Evolutionary conservation across 2,888 invertebrate species (phyloP).

Genomic region (Cerastis rubricosa): DNA sequence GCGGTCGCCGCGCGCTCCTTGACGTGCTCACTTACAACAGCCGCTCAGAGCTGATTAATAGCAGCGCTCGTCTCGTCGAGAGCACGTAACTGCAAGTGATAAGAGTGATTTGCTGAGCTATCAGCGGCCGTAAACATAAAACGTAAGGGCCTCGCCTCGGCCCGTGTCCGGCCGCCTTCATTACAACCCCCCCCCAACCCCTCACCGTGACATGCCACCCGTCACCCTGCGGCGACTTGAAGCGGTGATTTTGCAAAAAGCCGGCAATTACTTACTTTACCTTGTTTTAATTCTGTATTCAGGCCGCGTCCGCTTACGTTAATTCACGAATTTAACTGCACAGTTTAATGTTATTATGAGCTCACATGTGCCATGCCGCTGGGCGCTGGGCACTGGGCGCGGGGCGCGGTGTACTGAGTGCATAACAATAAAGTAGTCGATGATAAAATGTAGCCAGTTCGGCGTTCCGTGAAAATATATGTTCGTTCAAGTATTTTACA

Average conservation of each 20-base stretch:
- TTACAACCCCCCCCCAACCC: background rate
- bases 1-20: background rate
- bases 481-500: conserved; percentile 25
- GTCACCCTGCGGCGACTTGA: conserved; percentile 5
- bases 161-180: conserved; percentile 44
- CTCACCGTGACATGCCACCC: background rate
- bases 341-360: conserved; percentile 48
- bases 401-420: conserved; percentile 14
- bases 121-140: conserved; percentile 57
- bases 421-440: conserved; percentile 38
- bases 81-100: conserved; percentile 51
- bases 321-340: conserved; percentile 51
- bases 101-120: conserved; percentile 57
- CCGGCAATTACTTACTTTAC: conserved; percentile 47
- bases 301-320: conserved; percentile 41
- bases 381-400: background rate
- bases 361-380: conserved; percentile 11
- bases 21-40: background rate
- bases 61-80: conserved; percentile 38
- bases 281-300: conserved; percentile 55
- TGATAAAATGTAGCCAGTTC: conserved; percentile 42
- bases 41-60: conserved; percentile 35
- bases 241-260: conserved; percentile 48
- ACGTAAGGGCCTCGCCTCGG: conserved; percentile 43
- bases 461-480: conserved; percentile 34